A percentile compares a stretch with the other conserved stretches of the same genome.
Evolutionary conservation across 2,888 invertebrate genomes (phyloP).

Genomic region (Tetropium fuscum): DNA sequence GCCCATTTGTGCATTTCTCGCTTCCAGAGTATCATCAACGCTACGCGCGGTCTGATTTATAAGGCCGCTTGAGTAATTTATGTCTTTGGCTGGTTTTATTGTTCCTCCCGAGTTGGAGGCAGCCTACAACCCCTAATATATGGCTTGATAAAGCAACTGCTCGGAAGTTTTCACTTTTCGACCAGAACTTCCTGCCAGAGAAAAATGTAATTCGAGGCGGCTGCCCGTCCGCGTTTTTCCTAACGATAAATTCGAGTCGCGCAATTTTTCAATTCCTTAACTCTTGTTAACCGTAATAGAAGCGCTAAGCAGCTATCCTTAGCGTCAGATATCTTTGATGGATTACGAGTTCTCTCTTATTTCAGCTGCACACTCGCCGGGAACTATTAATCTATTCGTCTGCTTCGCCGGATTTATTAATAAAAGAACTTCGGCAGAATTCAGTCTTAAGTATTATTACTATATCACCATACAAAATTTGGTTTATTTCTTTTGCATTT

Average conservation of each 20-base stretch:
- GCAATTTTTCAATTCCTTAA: conserved; percentile 31
- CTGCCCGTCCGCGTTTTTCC: conserved; percentile 5
- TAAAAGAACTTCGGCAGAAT: too few relatives aligned
- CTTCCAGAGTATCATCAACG: conserved; percentile 47
- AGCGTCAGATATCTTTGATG: conserved; percentile 34
- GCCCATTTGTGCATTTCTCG: conserved; percentile 8
- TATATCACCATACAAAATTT: too few relatives aligned
- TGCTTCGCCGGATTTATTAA: conserved; percentile 25
- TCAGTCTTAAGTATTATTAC: too few relatives aligned
- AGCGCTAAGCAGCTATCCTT: conserved; percentile 34
- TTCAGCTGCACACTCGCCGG: conserved; percentile 15
- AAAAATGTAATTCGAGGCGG: conserved; percentile 26
- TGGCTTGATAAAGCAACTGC: conserved; percentile 48
- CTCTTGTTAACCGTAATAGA: conserved; percentile 31
- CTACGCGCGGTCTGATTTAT: conserved; percentile 52
- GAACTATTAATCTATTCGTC: conserved; percentile 33
- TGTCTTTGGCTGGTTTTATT: conserved; percentile 53
- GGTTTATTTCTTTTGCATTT: too few relatives aligned
- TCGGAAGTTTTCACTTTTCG: conserved; percentile 51
- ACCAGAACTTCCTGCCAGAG: conserved; percentile 28
- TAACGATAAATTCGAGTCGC: conserved; percentile 30
- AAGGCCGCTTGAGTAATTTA: conserved; percentile 55
- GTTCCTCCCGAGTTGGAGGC: conserved; percentile 37
- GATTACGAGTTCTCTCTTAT: conserved; percentile 33
- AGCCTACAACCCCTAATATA: conserved; percentile 52